Conservation (phyloP, 1,140 invertebrate species). For the Ceratitis capitata region DNA sequence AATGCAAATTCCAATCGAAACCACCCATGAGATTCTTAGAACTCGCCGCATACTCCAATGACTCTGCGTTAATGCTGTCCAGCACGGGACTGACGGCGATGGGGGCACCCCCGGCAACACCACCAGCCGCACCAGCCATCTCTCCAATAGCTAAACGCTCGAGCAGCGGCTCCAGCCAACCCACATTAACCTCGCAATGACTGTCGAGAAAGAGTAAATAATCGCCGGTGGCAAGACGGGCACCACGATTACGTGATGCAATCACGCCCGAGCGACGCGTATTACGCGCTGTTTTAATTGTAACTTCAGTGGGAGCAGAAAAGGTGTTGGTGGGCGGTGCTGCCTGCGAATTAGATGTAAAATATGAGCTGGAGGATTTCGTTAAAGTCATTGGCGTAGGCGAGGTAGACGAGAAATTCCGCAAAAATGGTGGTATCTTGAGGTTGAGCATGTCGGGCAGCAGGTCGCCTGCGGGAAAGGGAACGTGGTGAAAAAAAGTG, state of each 20-base stretch:
- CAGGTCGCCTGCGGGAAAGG: not conserved
- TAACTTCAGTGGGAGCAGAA: not conserved
- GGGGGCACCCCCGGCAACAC: no score
- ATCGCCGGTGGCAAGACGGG: slow-evolving; percentile 72
- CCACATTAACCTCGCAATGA: slow-evolving; percentile 79
- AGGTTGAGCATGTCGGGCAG: not conserved
- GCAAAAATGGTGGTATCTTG: slow-evolving; percentile 30
- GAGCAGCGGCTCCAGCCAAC: slow-evolving; percentile 73
- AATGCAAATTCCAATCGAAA: slow-evolving; percentile 95
- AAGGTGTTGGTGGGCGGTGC: no score
- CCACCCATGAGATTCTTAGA: slow-evolving; percentile 83
- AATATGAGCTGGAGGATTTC: not conserved
- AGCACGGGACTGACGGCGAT: slow-evolving; percentile 71
- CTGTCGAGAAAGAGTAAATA: slow-evolving; percentile 84
- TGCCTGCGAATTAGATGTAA: not conserved
- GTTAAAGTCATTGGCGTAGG: not conserved
- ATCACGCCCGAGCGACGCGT: slow-evolving; percentile 81
- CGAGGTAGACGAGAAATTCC: not conserved
- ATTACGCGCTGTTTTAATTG: slow-evolving; percentile 67
- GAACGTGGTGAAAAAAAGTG: not conserved
- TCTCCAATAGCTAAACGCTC: not conserved
- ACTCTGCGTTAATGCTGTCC: slow-evolving; percentile 71
- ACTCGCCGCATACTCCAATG: slow-evolving; percentile 67
- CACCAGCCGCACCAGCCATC: no score
- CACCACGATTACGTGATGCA: slow-evolving; percentile 76